Base-by-base conservation (phyloP, 2,113 vertebrate species). In the Neopipo cinnamomea region DNA sequence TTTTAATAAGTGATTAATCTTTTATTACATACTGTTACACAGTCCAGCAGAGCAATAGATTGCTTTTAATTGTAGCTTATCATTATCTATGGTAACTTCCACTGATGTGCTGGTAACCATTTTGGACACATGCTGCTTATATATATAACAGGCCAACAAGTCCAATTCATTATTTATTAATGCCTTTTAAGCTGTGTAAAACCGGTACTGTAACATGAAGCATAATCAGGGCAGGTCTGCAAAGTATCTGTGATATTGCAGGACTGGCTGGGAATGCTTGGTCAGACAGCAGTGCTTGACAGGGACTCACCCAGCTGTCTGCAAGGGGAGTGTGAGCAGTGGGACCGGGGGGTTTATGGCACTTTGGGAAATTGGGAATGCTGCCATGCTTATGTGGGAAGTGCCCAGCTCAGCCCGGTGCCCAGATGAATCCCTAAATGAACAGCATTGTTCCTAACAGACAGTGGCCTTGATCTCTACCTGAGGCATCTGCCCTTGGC, bases 1-100 rank as follows among this genome's bases (percentile, higher is more conserved):
- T 91, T 96, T 95, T 94, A 95, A 84, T 96, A 94, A 95, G 88
- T 33, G 63, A 91, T 96, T 94, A 94, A 91, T 96, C 93, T 96
- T 96, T 96, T 86, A 96, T 95, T 94, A 61, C 93, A 61, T 20
- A 82, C 91, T 84, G 72, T 71, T 89, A 68, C 56, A 52, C 76
- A 93, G 85, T 95, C 93, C 92, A 97, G 85, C 93, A 94, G 95
- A 95, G 95, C 87, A 93, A 91, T 88, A 96, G 87, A 95, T 94
- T 90, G 89, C 85, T 93, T 94, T 95, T 97, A 96, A 95, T 96
- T 96, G 90, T 91, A 77, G 79, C 90, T 74, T 95, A 76, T 93
- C 63, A 91, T 94, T 80, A 91, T 89, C 74, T 73, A 15, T 47
- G 72, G 82, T 78, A 93, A 52, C 90, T 89, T 93, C 65, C 68